Base-by-base conservation (phyloP, 2,888 invertebrate species). In the Sphaerophoria taeniata region DNA sequence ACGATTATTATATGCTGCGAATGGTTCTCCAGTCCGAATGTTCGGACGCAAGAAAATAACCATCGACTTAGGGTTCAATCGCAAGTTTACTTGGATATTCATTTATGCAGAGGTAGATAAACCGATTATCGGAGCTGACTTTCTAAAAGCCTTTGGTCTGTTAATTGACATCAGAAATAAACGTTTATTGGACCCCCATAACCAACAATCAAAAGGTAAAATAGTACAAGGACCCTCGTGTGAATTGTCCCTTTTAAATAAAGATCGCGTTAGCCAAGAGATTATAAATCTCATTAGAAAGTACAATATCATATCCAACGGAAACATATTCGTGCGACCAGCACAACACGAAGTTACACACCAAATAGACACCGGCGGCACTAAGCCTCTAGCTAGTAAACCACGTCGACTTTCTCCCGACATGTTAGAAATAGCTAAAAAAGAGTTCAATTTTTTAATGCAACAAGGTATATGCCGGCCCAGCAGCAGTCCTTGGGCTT, bases 361-460 rank as follows among this genome's bases (percentile, higher is more conserved):
- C 11, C 24, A 6, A n/a, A 69, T 69, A 31, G 36, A 31, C 12
- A 55, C 67, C 4, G 43, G 31, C 0, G 16, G 0, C 6, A 39
- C 9, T 33, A 16, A 31, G 11, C 53, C 67, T 5, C 5, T 56
- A 16, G 39, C 67, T 11, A n/a, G 31, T 31, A 55, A 39, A 31
- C 53, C 53, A 6, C 53, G 53, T 4, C 53, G 53, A 7, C 43
- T 69, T 5, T 7, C 67, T 1, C n/a, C 53, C 9, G 53, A 53
- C 2, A 69, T 43, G 11, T 43, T 69, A 9, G 31, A 71, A 14
- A 34, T 56, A 7, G 49, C n/a, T 12, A 55, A 33, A 33, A n/a
- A 2, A 55, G 58, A 71, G 31, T 71, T 71, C 45, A 34, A 72
- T 16, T 72, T 56, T 49, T 6, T 49, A 6, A 12, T 71, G 7